Evolutionary conservation across 1,140 invertebrate species (phyloP).

Genomic region (Augochlora pura): DNA sequence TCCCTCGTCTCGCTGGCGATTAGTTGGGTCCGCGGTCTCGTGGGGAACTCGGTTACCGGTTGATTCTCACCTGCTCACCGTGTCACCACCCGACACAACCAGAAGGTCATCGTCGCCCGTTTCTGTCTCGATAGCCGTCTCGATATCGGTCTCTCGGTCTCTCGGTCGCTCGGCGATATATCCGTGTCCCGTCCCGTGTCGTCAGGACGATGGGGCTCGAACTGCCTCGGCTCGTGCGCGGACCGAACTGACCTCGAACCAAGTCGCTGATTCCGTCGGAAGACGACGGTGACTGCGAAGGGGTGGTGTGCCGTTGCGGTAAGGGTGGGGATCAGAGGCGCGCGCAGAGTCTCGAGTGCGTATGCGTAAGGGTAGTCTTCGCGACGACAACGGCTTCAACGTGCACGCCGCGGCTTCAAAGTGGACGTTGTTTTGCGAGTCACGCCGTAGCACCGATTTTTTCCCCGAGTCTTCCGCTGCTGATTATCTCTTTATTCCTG

Average conservation of each 20-base stretch:
- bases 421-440: constrained; percentile 13
- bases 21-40: background rate
- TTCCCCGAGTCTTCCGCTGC: background rate
- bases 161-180: background rate
- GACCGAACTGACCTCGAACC: constrained; percentile 56
- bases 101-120: constrained; percentile 51
- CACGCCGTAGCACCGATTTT: constrained; percentile 19
- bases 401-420: background rate
- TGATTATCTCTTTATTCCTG: constrained; percentile 21
- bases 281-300: constrained; percentile 4
- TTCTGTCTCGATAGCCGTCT: background rate
- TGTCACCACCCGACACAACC: constrained; percentile 31
- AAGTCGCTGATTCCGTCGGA: constrained; percentile 39
- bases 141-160: background rate
- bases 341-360: constrained; percentile 35
- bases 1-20: background rate
- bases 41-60: constrained; percentile 40
- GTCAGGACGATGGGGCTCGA: constrained; percentile 9
- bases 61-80: constrained; percentile 32
- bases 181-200: constrained; percentile 23
- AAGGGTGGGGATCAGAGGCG: constrained; percentile 12
- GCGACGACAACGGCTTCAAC: background rate
- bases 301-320: constrained; percentile 5
- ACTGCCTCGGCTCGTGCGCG: constrained; percentile 52
- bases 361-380: constrained; percentile 34